Evolutionary conservation across 2,797 vertebrate genomes (phyloP).

Genomic region (Sebastolobus altivelis): DNA sequence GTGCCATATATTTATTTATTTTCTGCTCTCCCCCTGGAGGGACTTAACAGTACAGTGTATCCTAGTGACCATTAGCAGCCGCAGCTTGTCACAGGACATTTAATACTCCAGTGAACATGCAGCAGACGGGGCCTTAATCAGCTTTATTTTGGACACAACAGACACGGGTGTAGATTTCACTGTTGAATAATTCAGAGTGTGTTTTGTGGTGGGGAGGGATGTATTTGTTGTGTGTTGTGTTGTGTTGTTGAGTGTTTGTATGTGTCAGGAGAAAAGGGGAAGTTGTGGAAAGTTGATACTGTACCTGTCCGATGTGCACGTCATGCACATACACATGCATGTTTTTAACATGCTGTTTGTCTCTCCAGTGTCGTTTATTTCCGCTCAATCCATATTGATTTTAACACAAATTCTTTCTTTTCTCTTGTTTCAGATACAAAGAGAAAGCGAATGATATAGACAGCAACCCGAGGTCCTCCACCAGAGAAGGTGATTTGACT

Average conservation of each 20-base stretch:
- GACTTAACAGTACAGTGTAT: neutral
- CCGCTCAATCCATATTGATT: neutral
- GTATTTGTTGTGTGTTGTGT: constrained; percentile 23
- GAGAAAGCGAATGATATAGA: constrained; percentile 79
- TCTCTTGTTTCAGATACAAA: constrained; percentile 70
- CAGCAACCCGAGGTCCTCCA: constrained; percentile 65
- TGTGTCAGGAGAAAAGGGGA: constrained; percentile 38
- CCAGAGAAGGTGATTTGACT: constrained; percentile 78
- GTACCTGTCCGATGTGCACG: neutral
- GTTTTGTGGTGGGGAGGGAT: constrained; percentile 2
- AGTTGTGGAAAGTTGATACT: constrained; percentile 36
- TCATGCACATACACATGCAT: neutral
- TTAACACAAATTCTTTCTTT: constrained; percentile 4
- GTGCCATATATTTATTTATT: constrained; percentile 17
- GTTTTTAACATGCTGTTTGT: constrained; percentile 1
- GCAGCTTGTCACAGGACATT: constrained; percentile 57
- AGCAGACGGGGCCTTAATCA: constrained; percentile 55
- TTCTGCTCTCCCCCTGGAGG: constrained; percentile 11
- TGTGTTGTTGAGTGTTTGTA: neutral
- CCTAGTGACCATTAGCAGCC: constrained; percentile 46
- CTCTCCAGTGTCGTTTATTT: neutral
- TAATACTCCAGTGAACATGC: constrained; percentile 56
- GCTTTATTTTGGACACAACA: constrained; percentile 44
- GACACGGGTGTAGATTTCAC: constrained; percentile 59
- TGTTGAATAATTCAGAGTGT: constrained; percentile 73